phyloP scores from a whole-genome alignment of 2,888 invertebrate genomes.

The Ditylenchus weischeri region DNA sequence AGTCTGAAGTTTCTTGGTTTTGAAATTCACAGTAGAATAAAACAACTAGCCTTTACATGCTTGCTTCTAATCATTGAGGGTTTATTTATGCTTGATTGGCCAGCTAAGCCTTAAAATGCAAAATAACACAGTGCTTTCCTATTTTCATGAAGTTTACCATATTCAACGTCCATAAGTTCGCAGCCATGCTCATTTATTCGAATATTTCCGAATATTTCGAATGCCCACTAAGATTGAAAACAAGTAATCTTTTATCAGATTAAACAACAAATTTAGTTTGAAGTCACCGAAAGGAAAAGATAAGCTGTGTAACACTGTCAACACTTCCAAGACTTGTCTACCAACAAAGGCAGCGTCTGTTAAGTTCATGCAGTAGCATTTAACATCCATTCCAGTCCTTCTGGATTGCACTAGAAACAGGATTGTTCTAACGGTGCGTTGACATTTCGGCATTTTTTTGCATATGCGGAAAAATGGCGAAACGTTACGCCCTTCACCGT shows the following conservation, averaged over 20 bases:
- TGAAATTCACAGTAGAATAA: neutral
- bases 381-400: conserved; percentile 21
- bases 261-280: neutral
- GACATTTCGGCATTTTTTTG: too few relatives aligned
- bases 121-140: neutral
- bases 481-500: too few relatives aligned
- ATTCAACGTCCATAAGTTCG: conserved; percentile 30
- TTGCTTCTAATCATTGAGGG: conserved; percentile 21
- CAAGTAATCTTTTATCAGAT: neutral
- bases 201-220: conserved; percentile 37
- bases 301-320: conserved; percentile 22
- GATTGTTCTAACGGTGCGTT: too few relatives aligned
- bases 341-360: conserved; percentile 27
- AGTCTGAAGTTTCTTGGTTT: conserved; percentile 20
- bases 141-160: conserved; percentile 9
- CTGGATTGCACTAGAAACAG: conserved; percentile 18
- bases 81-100: conserved; percentile 26
- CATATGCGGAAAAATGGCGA: too few relatives aligned
- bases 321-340: conserved; percentile 30
- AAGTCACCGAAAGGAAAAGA: conserved; percentile 23
- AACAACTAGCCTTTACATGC: neutral
- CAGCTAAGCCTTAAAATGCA: conserved; percentile 18
- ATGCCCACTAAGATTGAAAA: conserved; percentile 25
- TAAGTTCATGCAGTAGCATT: conserved; percentile 19
- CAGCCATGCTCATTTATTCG: conserved; percentile 24